phyloP scores from a whole-genome alignment of 2,113 vertebrate species.

The rabbit (Oryctolagus cuniculus) region DNA sequence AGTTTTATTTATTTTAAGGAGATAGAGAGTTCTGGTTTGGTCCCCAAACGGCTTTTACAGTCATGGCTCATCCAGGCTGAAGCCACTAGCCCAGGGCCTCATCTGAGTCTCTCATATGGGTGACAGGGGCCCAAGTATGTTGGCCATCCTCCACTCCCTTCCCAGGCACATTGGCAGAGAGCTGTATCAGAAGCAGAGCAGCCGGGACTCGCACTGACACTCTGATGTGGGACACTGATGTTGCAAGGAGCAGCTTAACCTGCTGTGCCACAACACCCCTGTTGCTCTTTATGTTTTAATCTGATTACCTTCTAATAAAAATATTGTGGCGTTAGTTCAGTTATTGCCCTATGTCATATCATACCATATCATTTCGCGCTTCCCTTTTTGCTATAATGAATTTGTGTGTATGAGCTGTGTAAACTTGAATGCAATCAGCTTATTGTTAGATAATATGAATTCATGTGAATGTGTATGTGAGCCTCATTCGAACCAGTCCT shows the following conservation, averaged over 20 bases:
- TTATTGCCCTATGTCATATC: not conserved
- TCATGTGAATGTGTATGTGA: slow-evolving; percentile 23
- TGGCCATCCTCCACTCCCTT: too few species aligned
- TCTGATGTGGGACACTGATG: too few species aligned
- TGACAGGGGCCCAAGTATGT: too few species aligned
- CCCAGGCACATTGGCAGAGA: too few species aligned
- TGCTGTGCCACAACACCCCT: not conserved
- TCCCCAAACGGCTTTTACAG: too few species aligned
- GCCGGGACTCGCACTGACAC: too few species aligned
- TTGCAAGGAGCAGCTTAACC: not conserved
- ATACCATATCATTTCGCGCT: not conserved
- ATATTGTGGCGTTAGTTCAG: slow-evolving; percentile 40
- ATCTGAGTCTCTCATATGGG: too few species aligned
- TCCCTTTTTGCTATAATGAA: not conserved
- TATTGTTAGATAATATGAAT: not conserved
- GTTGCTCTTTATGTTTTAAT: slow-evolving; percentile 12
- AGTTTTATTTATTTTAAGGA: too few species aligned
- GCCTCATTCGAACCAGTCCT: slow-evolving; percentile 39
- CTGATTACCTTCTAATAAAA: slow-evolving; percentile 19
- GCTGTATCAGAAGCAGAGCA: too few species aligned
- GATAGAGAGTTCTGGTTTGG: too few species aligned
- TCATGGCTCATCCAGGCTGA: too few species aligned
- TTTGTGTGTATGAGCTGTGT: not conserved
- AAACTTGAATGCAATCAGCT: slow-evolving; percentile 41
- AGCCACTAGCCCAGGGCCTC: too few species aligned